A percentile compares a stretch with the other conserved stretches of the same genome.
phyloP scores from a whole-genome alignment of 2,888 invertebrate genomes.

The Chymomyza caudatula region DNA sequence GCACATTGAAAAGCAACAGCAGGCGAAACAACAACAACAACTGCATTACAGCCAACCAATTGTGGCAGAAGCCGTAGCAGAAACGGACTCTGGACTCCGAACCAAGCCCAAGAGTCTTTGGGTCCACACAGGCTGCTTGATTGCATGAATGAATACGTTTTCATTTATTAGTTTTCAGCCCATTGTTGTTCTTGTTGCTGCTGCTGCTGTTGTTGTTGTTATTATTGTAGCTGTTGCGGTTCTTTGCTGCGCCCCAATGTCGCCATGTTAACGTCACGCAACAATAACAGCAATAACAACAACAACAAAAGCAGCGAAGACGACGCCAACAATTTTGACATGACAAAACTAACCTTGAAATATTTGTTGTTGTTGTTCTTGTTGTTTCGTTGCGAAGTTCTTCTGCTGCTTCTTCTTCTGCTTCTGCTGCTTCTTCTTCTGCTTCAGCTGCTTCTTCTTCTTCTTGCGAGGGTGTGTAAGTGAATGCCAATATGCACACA shows the following conservation, averaged over 20 bases:
- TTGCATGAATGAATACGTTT: constrained; percentile 70
- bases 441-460: neutral
- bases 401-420: constrained; percentile 11
- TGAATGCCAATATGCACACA: neutral
- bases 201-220: constrained; percentile 5
- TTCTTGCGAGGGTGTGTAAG: neutral
- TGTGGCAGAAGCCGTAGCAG: neutral
- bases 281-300: constrained; percentile 26
- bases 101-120: constrained; percentile 13
- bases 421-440: neutral
- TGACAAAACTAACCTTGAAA: constrained; percentile 63
- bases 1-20: constrained; percentile 5
- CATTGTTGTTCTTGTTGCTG: constrained; percentile 29
- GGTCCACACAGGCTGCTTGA: constrained; percentile 42
- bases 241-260: constrained; percentile 29
- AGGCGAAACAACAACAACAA: neutral
- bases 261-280: constrained; percentile 50
- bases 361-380: constrained; percentile 27
- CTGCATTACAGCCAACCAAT: neutral
- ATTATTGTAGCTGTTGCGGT: constrained; percentile 7
- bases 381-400: too few species aligned
- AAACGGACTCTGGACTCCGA: constrained; percentile 3
- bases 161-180: constrained; percentile 66
- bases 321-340: constrained; percentile 30
- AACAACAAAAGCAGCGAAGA: neutral